A percentile compares a stretch with the other conserved stretches of the same genome.
Evolutionary conservation across 2,797 vertebrate species (phyloP).

Genomic region (Chanos chanos): DNA sequence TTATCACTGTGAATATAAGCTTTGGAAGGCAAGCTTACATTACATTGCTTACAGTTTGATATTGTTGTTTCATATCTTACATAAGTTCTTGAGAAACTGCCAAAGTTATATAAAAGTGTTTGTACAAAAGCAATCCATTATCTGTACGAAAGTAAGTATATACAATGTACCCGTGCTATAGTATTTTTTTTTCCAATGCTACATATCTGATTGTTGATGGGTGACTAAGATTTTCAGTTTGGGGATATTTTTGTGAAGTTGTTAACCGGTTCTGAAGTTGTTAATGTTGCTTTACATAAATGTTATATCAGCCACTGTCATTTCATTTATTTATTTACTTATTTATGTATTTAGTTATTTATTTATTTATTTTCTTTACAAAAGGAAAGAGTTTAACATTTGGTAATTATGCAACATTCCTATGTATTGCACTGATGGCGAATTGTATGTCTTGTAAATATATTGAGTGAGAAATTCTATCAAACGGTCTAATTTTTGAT

Average conservation of each 20-base stretch:
- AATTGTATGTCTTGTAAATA: constrained; percentile 95
- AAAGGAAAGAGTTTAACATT: constrained; percentile 83
- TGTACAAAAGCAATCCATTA: constrained; percentile 79
- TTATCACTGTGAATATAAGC: constrained; percentile 98
- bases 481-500: constrained; percentile 75
- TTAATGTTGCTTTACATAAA: constrained; percentile 80
- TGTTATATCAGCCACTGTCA: constrained; percentile 78
- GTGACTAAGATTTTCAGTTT: constrained; percentile 68
- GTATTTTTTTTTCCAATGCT: constrained; percentile 73
- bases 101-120: constrained; percentile 81
- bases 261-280: constrained; percentile 74
- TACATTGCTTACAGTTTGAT: constrained; percentile 81
- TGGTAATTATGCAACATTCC: constrained; percentile 98
- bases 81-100: constrained; percentile 83
- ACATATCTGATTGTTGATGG: constrained; percentile 66
- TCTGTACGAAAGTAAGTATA: constrained; percentile 64
- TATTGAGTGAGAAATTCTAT: constrained; percentile 93
- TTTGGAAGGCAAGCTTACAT: constrained; percentile 82
- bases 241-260: constrained; percentile 70
- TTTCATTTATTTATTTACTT: constrained; percentile 67
- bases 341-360: constrained; percentile 71
- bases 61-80: constrained; percentile 80
- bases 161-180: constrained; percentile 71
- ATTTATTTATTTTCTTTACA: constrained; percentile 79
- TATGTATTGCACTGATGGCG: constrained; percentile 95